Evolutionary conservation across 1,140 invertebrate species (phyloP).

Genomic region (Caerostris darwini): DNA sequence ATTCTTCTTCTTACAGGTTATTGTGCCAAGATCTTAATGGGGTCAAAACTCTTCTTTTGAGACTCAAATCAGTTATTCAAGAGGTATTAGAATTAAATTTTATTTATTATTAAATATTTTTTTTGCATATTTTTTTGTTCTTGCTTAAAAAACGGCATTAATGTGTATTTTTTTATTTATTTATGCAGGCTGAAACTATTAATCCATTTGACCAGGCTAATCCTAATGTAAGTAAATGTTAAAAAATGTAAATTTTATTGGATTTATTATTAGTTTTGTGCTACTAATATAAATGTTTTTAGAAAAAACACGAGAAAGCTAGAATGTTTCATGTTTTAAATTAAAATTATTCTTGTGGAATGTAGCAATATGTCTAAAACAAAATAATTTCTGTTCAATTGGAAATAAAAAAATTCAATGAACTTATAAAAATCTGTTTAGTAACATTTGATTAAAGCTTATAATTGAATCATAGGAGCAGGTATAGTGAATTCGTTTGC

Average conservation of each 20-base stretch:
- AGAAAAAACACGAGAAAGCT: too few species aligned
- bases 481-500: too few species aligned
- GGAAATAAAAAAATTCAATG: too few species aligned
- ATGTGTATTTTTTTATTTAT: slow-evolving; percentile 44
- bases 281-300: neutral
- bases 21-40: slow-evolving; percentile 89
- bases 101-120: neutral
- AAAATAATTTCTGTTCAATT: too few species aligned
- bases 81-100: slow-evolving; percentile 82
- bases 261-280: neutral
- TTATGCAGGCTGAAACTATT: slow-evolving; percentile 87
- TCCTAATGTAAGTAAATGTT: slow-evolving; percentile 81
- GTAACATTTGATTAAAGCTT: too few species aligned
- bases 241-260: neutral
- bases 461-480: too few species aligned
- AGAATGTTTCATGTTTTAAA: too few species aligned
- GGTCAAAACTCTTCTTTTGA: slow-evolving; percentile 89
- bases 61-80: slow-evolving; percentile 89
- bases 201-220: slow-evolving; percentile 88
- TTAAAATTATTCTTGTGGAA: too few species aligned
- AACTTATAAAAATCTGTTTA: too few species aligned
- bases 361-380: too few species aligned
- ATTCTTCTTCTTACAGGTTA: slow-evolving; percentile 86
- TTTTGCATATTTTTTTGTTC: neutral
- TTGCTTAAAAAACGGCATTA: neutral